These are phyloP conservation scores for Sinonovacula constricta DNA, from an alignment of 1,140 invertebrate genomes.

Conservation along the genomic window DNA sequence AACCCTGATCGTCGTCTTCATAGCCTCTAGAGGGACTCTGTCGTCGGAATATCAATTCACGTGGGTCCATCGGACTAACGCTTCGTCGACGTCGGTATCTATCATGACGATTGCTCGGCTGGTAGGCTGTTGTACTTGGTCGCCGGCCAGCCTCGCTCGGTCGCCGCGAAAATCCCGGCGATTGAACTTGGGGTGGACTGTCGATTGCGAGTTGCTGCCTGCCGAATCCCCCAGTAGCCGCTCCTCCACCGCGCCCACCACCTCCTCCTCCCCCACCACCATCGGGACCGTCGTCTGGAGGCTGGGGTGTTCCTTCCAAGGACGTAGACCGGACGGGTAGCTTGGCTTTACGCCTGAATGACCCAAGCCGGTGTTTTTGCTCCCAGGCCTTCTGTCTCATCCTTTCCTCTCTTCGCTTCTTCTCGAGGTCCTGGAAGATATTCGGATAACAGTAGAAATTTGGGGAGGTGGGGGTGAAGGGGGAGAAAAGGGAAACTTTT, in stretches of 20 bases:
- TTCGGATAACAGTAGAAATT: too few species aligned
- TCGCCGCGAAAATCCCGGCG: conserved; percentile 48
- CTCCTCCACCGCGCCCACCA: not conserved
- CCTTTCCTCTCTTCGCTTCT: conserved; percentile 72
- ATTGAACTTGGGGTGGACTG: conserved; percentile 52
- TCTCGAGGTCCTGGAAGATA: conserved; percentile 75
- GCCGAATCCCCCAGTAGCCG: conserved; percentile 19
- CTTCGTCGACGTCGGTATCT: conserved; percentile 59
- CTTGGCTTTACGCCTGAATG: conserved; percentile 68
- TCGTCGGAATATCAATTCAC: conserved; percentile 49
- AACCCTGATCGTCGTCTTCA: conserved; percentile 65
- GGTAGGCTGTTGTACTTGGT: conserved; percentile 42
- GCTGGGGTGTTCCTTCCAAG: conserved; percentile 53
- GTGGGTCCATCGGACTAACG: conserved; percentile 63
- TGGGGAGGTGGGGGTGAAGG: too few species aligned
- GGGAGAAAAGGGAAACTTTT: too few species aligned
- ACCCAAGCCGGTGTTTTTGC: conserved; percentile 71
- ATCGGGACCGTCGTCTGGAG: conserved; percentile 25
- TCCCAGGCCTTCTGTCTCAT: conserved; percentile 75
- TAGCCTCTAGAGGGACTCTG: conserved; percentile 63
- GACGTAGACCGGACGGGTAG: conserved; percentile 53
- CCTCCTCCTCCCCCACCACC: too few species aligned
- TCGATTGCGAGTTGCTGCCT: conserved; percentile 2
- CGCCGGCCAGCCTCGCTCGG: conserved; percentile 56
- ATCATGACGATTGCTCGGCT: conserved; percentile 48